Conservation (phyloP, 2,113 vertebrate genomes). For the Girardinichthys multiradiatus region DNA sequence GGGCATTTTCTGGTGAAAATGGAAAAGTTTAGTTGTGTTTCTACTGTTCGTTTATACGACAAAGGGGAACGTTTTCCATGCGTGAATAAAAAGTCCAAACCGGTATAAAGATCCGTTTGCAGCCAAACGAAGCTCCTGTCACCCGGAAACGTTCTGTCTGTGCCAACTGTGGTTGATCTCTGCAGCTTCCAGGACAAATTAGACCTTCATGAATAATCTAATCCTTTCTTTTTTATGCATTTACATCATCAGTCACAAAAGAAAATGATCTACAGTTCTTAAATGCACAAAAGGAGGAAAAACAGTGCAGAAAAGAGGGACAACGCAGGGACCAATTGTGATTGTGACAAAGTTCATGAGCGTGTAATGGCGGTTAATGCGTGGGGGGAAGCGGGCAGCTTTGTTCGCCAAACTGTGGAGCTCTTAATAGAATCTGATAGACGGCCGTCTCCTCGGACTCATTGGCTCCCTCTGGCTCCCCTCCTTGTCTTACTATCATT, state of each 20-base stretch:
- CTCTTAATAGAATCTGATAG: constrained; percentile 84
- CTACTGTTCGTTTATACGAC: too few species aligned
- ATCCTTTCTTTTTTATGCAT: not conserved
- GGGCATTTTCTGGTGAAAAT: too few species aligned
- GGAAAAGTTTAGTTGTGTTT: too few species aligned
- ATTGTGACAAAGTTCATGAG: constrained; percentile 77
- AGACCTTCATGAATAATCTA: too few species aligned
- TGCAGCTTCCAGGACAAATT: too few species aligned
- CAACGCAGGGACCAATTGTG: constrained; percentile 56
- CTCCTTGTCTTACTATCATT: constrained; percentile 68
- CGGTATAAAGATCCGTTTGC: too few species aligned
- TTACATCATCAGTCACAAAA: not conserved
- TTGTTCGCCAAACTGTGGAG: constrained; percentile 76
- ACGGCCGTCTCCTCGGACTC: constrained; percentile 72
- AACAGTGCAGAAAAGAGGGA: constrained; percentile 27
- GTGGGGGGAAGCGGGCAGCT: constrained; percentile 67
- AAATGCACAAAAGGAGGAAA: constrained; percentile 36
- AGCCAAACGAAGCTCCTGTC: too few species aligned
- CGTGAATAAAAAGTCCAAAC: too few species aligned
- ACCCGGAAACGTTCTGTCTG: too few species aligned
- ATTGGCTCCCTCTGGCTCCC: constrained; percentile 29
- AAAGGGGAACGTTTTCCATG: too few species aligned
- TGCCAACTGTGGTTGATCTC: too few species aligned
- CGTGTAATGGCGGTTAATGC: constrained; percentile 77
- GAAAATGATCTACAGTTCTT: constrained; percentile 25